phyloP scores from a whole-genome alignment of 2,797 vertebrate species.

The Acridotheres tristis region DNA sequence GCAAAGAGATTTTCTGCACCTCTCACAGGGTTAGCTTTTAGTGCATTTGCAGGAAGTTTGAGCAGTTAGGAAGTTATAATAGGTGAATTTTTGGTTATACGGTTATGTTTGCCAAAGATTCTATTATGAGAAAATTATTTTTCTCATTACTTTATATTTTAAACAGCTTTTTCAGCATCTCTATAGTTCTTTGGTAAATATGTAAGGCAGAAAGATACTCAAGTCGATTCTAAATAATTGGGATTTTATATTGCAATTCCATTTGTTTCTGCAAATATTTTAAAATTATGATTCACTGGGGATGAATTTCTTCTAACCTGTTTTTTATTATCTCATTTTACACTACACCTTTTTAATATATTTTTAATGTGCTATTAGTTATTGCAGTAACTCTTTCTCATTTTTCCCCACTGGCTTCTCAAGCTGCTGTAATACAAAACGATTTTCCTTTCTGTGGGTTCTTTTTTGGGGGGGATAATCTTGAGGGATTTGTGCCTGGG shows the following conservation, averaged over 20 bases:
- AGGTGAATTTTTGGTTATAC: not conserved
- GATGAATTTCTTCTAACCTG: conserved; percentile 54
- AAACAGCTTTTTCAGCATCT: conserved; percentile 43
- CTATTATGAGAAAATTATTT: conserved; percentile 55
- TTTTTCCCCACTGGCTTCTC: conserved; percentile 29
- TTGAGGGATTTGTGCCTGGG: not conserved
- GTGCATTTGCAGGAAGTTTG: not conserved
- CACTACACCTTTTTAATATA: conserved; percentile 53
- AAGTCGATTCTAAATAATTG: conserved; percentile 68
- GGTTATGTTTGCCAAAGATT: conserved; percentile 40
- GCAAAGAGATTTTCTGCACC: not conserved
- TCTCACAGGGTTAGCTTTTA: not conserved
- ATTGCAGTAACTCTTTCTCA: conserved; percentile 37
- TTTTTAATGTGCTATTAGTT: conserved; percentile 55
- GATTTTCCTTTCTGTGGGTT: not conserved
- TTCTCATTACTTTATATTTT: conserved; percentile 58
- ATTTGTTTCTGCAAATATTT: conserved; percentile 68
- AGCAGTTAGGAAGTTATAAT: conserved; percentile 26
- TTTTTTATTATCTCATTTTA: conserved; percentile 66
- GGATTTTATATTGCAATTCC: conserved; percentile 62
- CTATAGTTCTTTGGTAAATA: conserved; percentile 26
- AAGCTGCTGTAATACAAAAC: not conserved
- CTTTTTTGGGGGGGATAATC: not conserved
- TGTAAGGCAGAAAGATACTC: conserved; percentile 12
- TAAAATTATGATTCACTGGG: conserved; percentile 60